These are phyloP conservation scores for Oophaga pumilio DNA, from an alignment of 2,113 vertebrate species.

Conservation along the genomic window DNA sequence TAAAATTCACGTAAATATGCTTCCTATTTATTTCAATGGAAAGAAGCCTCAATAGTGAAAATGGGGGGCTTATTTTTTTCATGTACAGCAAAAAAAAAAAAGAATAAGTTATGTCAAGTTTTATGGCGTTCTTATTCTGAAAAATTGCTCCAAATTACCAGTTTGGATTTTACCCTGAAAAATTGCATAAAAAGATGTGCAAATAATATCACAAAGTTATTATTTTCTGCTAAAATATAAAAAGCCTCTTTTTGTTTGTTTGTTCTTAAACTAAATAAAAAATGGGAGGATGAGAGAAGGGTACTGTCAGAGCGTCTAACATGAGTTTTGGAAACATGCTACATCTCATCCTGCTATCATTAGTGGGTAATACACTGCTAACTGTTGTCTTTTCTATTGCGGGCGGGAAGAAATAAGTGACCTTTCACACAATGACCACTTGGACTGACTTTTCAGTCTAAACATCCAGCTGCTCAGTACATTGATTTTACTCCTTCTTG, in stretches of 20 bases:
- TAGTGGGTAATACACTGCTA: constrained; percentile 24
- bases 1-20: too few relatives aligned
- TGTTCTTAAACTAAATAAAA: neutral
- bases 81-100: too few relatives aligned
- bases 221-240: neutral
- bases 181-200: too few relatives aligned
- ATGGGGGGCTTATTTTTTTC: too few relatives aligned
- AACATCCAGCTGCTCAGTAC: constrained; percentile 20
- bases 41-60: too few relatives aligned
- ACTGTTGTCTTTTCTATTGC: constrained; percentile 35
- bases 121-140: too few relatives aligned
- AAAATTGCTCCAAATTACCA: neutral
- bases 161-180: too few relatives aligned
- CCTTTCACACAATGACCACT: constrained; percentile 45
- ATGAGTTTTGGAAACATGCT: constrained; percentile 5
- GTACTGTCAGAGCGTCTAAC: neutral
- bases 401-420: constrained; percentile 42
- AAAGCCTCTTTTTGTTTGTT: constrained; percentile 1
- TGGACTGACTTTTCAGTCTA: constrained; percentile 38
- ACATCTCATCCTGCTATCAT: constrained; percentile 11
- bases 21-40: too few relatives aligned
- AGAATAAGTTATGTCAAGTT: too few relatives aligned
- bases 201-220: neutral
- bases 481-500: constrained; percentile 46
- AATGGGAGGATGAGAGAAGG: neutral